These are phyloP conservation scores for Agrochola litura DNA, from an alignment of 2,888 invertebrate genomes.

Conservation along the genomic window DNA sequence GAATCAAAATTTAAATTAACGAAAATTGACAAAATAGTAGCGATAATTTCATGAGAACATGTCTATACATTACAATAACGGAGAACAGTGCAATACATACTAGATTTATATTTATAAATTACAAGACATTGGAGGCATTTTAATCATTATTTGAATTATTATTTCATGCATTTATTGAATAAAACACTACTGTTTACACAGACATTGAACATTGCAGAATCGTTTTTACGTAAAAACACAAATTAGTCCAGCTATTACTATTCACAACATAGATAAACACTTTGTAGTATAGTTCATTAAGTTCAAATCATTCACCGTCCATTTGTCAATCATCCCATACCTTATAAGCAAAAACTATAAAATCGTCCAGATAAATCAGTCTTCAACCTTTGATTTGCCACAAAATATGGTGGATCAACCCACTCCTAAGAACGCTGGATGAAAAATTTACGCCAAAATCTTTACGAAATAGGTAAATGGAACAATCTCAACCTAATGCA, in stretches of 20 bases:
- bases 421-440: background rate
- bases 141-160: constrained; percentile 41
- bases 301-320: constrained; percentile 49
- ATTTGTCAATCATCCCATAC: constrained; percentile 44
- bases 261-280: constrained; percentile 55
- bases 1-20: constrained; percentile 28
- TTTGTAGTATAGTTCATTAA: constrained; percentile 37
- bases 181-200: constrained; percentile 41
- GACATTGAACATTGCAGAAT: constrained; percentile 31
- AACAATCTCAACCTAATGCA: background rate
- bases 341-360: constrained; percentile 40
- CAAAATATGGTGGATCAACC: constrained; percentile 24
- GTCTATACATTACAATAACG: constrained; percentile 17
- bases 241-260: constrained; percentile 44
- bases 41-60: constrained; percentile 13
- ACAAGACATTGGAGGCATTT: constrained; percentile 46
- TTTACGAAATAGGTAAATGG: background rate
- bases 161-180: constrained; percentile 29
- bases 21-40: constrained; percentile 32
- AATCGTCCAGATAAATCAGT: constrained; percentile 69
- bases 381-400: constrained; percentile 65
- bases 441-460: background rate
- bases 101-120: constrained; percentile 27
- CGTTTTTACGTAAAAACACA: constrained; percentile 21
- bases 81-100: constrained; percentile 18